A percentile compares a stretch with the other conserved stretches of the same genome.
Conservation (phyloP, 2,113 vertebrate species). For the Phaetusa simplex region DNA sequence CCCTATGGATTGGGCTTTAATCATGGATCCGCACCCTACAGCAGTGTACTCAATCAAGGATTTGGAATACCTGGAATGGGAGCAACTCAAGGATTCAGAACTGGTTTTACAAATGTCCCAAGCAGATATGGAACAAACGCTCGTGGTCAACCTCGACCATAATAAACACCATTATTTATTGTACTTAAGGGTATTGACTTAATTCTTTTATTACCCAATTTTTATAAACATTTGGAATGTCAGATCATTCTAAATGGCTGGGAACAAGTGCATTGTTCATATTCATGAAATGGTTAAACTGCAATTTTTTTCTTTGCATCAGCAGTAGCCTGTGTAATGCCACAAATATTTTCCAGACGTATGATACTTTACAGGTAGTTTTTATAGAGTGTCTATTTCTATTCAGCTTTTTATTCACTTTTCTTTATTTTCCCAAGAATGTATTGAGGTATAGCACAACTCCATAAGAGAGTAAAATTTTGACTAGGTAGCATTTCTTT, state of each 20-base stretch:
- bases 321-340: constrained; percentile 37
- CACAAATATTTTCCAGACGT: constrained; percentile 47
- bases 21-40: constrained; percentile 79
- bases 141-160: constrained; percentile 80
- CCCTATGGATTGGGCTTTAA: constrained; percentile 82
- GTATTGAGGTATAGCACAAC: not conserved
- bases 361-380: constrained; percentile 17
- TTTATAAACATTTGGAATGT: constrained; percentile 68
- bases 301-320: not conserved
- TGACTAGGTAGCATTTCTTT: not conserved
- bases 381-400: constrained; percentile 51
- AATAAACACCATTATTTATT: constrained; percentile 73
- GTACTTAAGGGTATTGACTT: constrained; percentile 65
- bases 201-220: constrained; percentile 67
- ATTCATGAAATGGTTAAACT: constrained; percentile 55
- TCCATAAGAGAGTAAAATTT: not conserved
- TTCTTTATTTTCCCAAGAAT: constrained; percentile 16
- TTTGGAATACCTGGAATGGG: constrained; percentile 68
- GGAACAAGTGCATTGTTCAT: constrained; percentile 60
- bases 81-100: constrained; percentile 83
- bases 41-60: constrained; percentile 77
- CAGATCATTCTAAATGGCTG: constrained; percentile 63
- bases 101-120: constrained; percentile 78
- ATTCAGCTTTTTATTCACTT: constrained; percentile 35
- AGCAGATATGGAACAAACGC: constrained; percentile 78